These are phyloP conservation scores for Steinernema hermaphroditum DNA, from an alignment of 2,888 invertebrate genomes.

Conservation along the genomic window DNA sequence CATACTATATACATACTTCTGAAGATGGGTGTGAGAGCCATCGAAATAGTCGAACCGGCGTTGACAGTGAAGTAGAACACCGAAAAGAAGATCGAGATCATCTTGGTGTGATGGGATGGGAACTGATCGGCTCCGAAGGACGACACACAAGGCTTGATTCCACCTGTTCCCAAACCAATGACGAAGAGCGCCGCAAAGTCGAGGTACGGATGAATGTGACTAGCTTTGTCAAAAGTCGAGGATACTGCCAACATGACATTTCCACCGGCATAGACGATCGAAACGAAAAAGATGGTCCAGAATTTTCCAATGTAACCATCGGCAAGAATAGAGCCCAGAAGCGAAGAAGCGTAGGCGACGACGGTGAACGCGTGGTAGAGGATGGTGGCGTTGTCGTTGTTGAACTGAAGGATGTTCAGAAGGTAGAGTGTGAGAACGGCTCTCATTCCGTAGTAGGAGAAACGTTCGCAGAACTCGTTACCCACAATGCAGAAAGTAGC, in stretches of 20 bases:
- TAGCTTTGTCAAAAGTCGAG: slow-evolving; percentile 66
- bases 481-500: slow-evolving; percentile 74
- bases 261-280: slow-evolving; percentile 82
- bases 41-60: slow-evolving; percentile 82
- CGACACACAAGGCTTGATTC: slow-evolving; percentile 71
- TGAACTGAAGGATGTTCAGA: slow-evolving; percentile 77
- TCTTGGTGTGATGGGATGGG: slow-evolving; percentile 73
- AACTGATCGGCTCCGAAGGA: slow-evolving; percentile 71
- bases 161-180: slow-evolving; percentile 70
- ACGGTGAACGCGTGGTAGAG: slow-evolving; percentile 86
- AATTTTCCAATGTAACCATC: slow-evolving; percentile 90
- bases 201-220: slow-evolving; percentile 58
- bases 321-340: slow-evolving; percentile 88
- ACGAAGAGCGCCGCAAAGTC: slow-evolving; percentile 67
- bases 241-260: slow-evolving; percentile 76
- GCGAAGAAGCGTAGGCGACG: slow-evolving; percentile 85
- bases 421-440: slow-evolving; percentile 77
- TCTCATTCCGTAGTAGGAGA: slow-evolving; percentile 94
- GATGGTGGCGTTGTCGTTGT: slow-evolving; percentile 78
- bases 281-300: slow-evolving; percentile 85
- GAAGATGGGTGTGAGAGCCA: slow-evolving; percentile 83
- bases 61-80: slow-evolving; percentile 92
- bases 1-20: slow-evolving; percentile 73
- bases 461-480: slow-evolving; percentile 96
- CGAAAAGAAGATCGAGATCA: slow-evolving; percentile 85